A percentile compares a stretch with the other conserved stretches of the same genome.
Evolutionary conservation across 2,888 invertebrate genomes (phyloP).

Genomic region (Drosophila maculinotata): DNA sequence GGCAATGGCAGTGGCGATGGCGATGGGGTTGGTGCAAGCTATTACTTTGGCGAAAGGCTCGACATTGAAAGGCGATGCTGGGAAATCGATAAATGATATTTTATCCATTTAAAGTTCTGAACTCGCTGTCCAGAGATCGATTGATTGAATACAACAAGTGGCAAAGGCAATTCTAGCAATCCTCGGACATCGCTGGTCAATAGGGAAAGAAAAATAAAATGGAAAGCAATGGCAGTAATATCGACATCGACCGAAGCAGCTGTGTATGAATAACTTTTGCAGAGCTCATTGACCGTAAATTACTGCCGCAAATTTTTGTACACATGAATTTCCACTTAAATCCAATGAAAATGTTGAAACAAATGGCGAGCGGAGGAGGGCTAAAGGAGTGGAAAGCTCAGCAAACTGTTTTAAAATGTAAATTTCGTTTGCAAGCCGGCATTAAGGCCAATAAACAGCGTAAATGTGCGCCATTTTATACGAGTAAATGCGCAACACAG

Average conservation of each 20-base stretch:
- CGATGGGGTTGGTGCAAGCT: slow-evolving; percentile 29
- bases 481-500: slow-evolving; percentile 58
- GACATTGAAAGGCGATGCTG: slow-evolving; percentile 58
- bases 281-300: slow-evolving; percentile 75
- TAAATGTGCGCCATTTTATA: slow-evolving; percentile 76
- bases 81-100: slow-evolving; percentile 58
- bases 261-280: slow-evolving; percentile 58
- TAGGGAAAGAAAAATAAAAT: not conserved
- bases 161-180: slow-evolving; percentile 1
- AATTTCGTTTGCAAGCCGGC: slow-evolving; percentile 76
- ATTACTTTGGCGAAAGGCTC: slow-evolving; percentile 52
- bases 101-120: slow-evolving; percentile 29
- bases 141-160: too few relatives aligned
- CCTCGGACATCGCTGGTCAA: slow-evolving; percentile 2
- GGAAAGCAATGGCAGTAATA: slow-evolving; percentile 17
- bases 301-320: slow-evolving; percentile 75
- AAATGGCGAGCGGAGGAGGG: slow-evolving; percentile 53
- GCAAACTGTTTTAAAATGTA: slow-evolving; percentile 80
- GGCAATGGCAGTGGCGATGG: slow-evolving; percentile 18
- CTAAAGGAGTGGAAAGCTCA: slow-evolving; percentile 54
- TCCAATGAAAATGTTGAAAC: slow-evolving; percentile 79
- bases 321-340: slow-evolving; percentile 80
- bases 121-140: not conserved
- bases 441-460: slow-evolving; percentile 80
- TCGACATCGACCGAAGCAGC: slow-evolving; percentile 35